Evolutionary conservation across 2,888 invertebrate genomes (phyloP), one percentile per base, ranked within the genome.

Genomic region (Strigamia crassipes): DNA sequence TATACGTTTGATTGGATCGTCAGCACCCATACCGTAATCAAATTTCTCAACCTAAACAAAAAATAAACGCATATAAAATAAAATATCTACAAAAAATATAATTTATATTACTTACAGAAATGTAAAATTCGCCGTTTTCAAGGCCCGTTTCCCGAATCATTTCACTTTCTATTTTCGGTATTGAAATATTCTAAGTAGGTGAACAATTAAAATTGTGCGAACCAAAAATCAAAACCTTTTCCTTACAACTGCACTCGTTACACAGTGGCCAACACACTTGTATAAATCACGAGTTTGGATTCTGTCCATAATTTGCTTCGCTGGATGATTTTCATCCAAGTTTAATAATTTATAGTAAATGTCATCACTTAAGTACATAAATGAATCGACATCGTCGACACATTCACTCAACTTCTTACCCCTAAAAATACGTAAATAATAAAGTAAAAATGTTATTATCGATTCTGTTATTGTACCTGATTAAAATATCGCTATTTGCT

Each of bases 361-460:
- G 23, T 21, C 9, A 12, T 61, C 61, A 23, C 10, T 61, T 10
- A 61, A 18, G 10, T 12, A 23, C 18, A 61, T 10, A 61, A 61
- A 61, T 18, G 61, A 18, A 61, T 61, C 61, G 0, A n/a, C 0
- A 12, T 61, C 10, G 5, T 4, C 21, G 10, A 12, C 61, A 10
- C 61, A 61, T 23, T 61, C 21, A 61, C 61, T 61, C 21, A 61
- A 23, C 61, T 23, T 23, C 10, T 61, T 61, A 10, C 61, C 23
- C 6, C 23, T 18, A 61, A 18, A 18, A 61, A 5, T n/a, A 61
- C 21, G 81, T 31, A 42, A 21, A 21, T 8, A 8, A 34, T 79
- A 81, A 86, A 61, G 1, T 10, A 18, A 1, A 1, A 61, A 21
- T 10, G 18, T 61, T 61, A 18, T 4, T 18, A 61, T 12, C 15